Base-by-base conservation (phyloP, 2,113 vertebrate genomes). In the Gymnogyps californianus region DNA sequence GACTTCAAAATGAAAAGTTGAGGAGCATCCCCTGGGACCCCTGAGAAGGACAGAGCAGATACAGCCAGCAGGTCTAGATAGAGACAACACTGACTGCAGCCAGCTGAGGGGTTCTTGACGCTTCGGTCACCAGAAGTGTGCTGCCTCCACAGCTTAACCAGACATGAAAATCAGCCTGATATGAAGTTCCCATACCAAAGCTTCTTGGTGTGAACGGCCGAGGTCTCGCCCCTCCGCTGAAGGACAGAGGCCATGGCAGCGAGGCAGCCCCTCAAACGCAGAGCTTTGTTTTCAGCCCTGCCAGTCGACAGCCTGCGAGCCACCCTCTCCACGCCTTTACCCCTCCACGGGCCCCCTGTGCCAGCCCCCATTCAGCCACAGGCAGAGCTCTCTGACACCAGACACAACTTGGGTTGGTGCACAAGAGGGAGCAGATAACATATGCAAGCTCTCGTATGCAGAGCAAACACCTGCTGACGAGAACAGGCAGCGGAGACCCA, bases 231-330 rank as follows among this genome's bases (percentile, higher is more conserved):
- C 24, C n/a, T 25, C 75, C 40, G 87, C 69, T 47, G 82, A 69
- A 34, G 55, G 69, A 51, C 2, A 4, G 47, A 36, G 64, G 64
- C 67, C 24, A 7, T 0, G 31, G 51, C 40, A 74, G 71, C 0
- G 0, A 47, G 31, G 42, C 42, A 54, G 91, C 20, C 29, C 61
- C 67, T 15, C 2, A 0, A 26, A 36, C 2, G 5, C 31, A 54
- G 11, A 76, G 31, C 16, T 67, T 17, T 20, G 18, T 12, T 20
- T 26, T 10, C 46, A 67, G 47, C 42, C 16, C 36, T 28, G 29
- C 24, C 67, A 22, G 28, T 2, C 0, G 0, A 17, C 47, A 49
- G 59, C 28, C 49, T 1, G 0, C 0, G 3, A 54, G 31, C 9
- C 52, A 29, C 16, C 59, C n/a, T 2, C 90, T 16, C 34, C 42